Evolutionary conservation across 2,888 invertebrate genomes (phyloP).

Genomic region (Smittia sp.): DNA sequence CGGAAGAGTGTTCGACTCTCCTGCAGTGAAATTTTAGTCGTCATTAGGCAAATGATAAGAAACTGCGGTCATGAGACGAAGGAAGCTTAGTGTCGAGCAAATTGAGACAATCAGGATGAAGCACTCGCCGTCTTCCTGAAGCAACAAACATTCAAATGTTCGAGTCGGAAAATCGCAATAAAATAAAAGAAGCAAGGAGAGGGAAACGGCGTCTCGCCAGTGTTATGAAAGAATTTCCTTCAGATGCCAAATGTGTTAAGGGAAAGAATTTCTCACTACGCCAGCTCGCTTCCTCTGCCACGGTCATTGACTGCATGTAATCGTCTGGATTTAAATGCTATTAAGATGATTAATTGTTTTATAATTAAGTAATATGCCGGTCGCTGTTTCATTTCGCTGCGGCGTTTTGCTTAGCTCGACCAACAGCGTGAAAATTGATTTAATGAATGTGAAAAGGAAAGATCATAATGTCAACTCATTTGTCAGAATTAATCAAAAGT

Average conservation of each 20-base stretch:
- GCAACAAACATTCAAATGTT: not conserved
- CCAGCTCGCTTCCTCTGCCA: too few relatives aligned
- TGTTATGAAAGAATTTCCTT: not conserved
- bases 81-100: not conserved
- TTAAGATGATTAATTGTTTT: constrained; percentile 40
- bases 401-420: not conserved
- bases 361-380: constrained; percentile 31
- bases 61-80: too few relatives aligned
- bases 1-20: too few relatives aligned
- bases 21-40: too few relatives aligned
- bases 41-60: too few relatives aligned
- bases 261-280: not conserved
- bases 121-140: not conserved
- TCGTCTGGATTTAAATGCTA: constrained; percentile 19
- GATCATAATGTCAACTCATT: constrained; percentile 39
- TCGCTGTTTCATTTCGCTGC: not conserved
- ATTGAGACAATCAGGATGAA: constrained; percentile 21
- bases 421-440: constrained; percentile 1
- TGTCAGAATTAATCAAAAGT: constrained; percentile 18
- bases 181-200: not conserved
- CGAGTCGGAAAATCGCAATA: not conserved
- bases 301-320: constrained; percentile 30
- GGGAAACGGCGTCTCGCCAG: not conserved
- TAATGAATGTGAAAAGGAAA: not conserved
- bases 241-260: not conserved